phyloP scores from a whole-genome alignment of 2,888 invertebrate genomes.

The Hypselothyrea guttata region DNA sequence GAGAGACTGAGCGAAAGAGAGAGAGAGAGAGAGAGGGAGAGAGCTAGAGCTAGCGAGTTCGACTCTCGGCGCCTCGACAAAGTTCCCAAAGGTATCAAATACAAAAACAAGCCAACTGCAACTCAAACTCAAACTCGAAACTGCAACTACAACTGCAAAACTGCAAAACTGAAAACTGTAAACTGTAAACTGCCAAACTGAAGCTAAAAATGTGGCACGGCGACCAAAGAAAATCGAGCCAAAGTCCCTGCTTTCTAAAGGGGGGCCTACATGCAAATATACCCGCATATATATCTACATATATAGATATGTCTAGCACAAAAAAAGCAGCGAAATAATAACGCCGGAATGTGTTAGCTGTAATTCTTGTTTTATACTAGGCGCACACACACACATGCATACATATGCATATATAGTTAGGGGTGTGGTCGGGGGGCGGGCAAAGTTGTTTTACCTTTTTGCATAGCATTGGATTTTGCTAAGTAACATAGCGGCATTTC shows the following conservation, averaged over 20 bases:
- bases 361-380: conserved; percentile 66
- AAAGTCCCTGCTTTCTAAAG: conserved; percentile 59
- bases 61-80: conserved; percentile 27
- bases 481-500: conserved; percentile 81
- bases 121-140: conserved; percentile 41
- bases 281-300: conserved; percentile 11
- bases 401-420: not conserved
- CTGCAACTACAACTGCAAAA: conserved; percentile 27
- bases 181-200: conserved; percentile 37
- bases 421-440: not conserved
- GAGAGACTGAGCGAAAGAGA: not conserved
- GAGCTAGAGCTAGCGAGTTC: no score
- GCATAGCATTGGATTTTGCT: conserved; percentile 82
- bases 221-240: conserved; percentile 62
- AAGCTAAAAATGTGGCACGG: conserved; percentile 56
- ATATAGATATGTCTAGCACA: conserved; percentile 18
- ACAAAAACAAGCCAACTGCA: conserved; percentile 33
- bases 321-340: conserved; percentile 57
- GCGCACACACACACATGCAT: not conserved
- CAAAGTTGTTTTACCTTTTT: conserved; percentile 71
- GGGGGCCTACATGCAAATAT: conserved; percentile 18
- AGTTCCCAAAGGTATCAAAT: conserved; percentile 76
- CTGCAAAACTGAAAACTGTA: conserved; percentile 40
- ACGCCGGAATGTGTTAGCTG: conserved; percentile 71
- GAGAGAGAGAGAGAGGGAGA: conserved; percentile 1